Conservation (phyloP, 2,888 invertebrate species). For the Monoplex corrugatus region DNA sequence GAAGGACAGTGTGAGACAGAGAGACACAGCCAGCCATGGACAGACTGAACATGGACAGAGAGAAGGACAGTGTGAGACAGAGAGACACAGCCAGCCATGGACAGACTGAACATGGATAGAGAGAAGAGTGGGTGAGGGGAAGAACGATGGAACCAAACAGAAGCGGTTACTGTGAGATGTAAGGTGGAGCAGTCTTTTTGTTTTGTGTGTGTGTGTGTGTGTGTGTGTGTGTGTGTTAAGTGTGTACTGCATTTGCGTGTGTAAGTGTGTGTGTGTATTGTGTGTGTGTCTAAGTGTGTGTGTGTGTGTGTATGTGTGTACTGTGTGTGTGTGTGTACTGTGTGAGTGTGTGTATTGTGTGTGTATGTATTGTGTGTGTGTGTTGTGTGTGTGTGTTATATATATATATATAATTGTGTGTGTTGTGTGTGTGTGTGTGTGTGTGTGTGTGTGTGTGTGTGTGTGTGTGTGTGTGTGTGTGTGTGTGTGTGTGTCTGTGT, state of each 20-base stretch:
- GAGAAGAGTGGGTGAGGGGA: no score
- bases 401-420: not conserved
- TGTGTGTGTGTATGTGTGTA: slow-evolving; percentile 12
- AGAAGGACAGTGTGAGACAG: no score
- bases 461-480: not conserved
- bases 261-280: slow-evolving; percentile 7
- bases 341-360: slow-evolving; percentile 25
- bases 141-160: no score
- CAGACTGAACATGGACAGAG: no score
- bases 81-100: no score
- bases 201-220: slow-evolving; percentile 26
- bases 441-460: no score
- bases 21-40: no score
- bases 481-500: slow-evolving; percentile 25
- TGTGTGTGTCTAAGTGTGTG: slow-evolving; percentile 19
- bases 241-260: not conserved
- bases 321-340: slow-evolving; percentile 31
- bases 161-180: no score
- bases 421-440: not conserved
- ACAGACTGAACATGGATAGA: no score
- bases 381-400: not conserved
- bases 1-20: no score
- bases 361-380: not conserved
- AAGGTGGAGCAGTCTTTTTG: no score
- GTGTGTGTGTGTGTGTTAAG: not conserved